Evolutionary conservation across 2,888 invertebrate genomes (phyloP), one percentile per base, ranked within the genome.

Genomic region (Cataglyphis altisquamis): DNA sequence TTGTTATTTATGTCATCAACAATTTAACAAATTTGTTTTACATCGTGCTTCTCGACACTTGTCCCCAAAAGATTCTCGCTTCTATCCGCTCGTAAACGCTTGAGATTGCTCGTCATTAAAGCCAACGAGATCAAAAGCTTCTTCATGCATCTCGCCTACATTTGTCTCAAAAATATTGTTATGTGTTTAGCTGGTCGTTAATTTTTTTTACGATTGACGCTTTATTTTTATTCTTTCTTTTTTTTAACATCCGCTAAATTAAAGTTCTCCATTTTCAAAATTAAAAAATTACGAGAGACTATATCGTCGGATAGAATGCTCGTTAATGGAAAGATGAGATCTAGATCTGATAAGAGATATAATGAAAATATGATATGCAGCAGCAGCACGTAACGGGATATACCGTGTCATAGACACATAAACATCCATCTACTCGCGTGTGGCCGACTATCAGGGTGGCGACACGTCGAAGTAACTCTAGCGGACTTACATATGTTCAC

Each of bases 401-500:
- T 72, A 45, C 32, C 60, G 15, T 4, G 5, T 39, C 57, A 67
- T 32, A 32, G 15, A 52, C 8, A 52, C 18, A 25, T 55, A 41
- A 68, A 67, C 12, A 39, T 39, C 25, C 21, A 15, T 41, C 29
- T 48, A 25, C 60, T 12, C 12, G 25, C 41, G n/a, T 12, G 48
- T 39, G 18, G 21, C 8, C 29, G 32, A 32, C 25, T 48, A 4
- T 60, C 32, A 60, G 78, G 32, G 45, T 60, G 41, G 32, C 70
- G 3, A 39, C 18, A 15, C 29, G 41, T 77, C 70, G 60, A 74
- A 78, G 63, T 29, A 83, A 60, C 62, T 52, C 48, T 41, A 48
- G n/a, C 41, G 52, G 41, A 32, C 41, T 72, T 72, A 86, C 86
- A 86, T 75, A 68, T 86, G 86, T 83, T 80, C 68, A 39, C 64